Conservation (phyloP, 2,113 vertebrate species). For the Rhea americana region DNA sequence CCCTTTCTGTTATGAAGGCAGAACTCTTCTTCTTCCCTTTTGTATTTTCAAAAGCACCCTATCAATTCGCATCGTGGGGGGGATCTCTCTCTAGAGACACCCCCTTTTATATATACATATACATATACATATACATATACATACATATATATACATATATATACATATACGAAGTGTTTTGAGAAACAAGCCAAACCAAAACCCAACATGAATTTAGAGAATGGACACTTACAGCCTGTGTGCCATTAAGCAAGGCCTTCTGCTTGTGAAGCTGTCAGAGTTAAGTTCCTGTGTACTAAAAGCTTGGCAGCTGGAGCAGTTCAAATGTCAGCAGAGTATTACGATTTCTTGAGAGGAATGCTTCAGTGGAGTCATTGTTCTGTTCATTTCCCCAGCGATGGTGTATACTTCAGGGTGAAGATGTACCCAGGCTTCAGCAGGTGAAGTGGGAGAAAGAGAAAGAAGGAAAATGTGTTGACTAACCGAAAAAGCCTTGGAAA, state of each 20-base stretch:
- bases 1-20: neutral
- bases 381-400: neutral
- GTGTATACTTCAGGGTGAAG: conserved; percentile 12
- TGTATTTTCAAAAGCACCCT: neutral
- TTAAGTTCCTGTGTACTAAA: neutral
- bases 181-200: neutral
- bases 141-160: no score
- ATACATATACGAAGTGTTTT: neutral
- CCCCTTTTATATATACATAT: no score
- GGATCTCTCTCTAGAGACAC: neutral
- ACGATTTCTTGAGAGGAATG: neutral
- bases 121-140: no score
- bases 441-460: neutral
- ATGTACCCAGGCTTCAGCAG: neutral
- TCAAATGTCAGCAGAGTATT: neutral
- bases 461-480: conserved; percentile 25
- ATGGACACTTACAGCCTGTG: neutral
- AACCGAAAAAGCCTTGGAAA: conserved; percentile 9
- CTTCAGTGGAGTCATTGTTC: neutral
- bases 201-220: neutral
- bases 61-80: neutral
- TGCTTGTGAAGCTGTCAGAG: neutral
- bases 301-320: neutral
- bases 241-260: neutral
- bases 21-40: neutral